These are phyloP conservation scores for Drosophila kepulauana DNA, from an alignment of 1,140 invertebrate genomes.

Conservation along the genomic window DNA sequence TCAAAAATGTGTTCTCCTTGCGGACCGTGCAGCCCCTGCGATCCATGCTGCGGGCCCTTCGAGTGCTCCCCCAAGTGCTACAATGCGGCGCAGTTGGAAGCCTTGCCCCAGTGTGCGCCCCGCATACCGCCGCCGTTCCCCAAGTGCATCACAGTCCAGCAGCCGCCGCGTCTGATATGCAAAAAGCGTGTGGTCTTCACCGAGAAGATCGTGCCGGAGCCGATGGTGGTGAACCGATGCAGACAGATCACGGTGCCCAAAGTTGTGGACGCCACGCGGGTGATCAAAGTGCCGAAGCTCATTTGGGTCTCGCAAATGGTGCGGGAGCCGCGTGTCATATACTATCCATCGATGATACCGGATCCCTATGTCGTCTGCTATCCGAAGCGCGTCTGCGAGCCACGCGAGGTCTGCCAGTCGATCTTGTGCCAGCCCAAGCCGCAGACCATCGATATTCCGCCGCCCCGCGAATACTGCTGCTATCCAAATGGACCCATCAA, in stretches of 20 bases:
- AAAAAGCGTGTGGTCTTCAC: slow-evolving; percentile 78
- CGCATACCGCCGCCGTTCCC: slow-evolving; percentile 75
- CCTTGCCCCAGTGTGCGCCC: slow-evolving; percentile 77
- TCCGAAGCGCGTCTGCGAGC: slow-evolving; percentile 76
- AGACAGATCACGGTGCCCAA: slow-evolving; percentile 78
- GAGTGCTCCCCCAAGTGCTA: slow-evolving; percentile 81
- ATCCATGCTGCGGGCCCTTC: slow-evolving; percentile 78
- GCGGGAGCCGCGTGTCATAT: slow-evolving; percentile 74
- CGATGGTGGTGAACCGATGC: slow-evolving; percentile 78
- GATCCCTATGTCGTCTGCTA: slow-evolving; percentile 83
- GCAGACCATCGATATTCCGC: slow-evolving; percentile 80
- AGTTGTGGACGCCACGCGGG: slow-evolving; percentile 73
- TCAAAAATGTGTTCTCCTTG: slow-evolving; percentile 69
- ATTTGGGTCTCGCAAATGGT: slow-evolving; percentile 82
- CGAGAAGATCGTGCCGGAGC: slow-evolving; percentile 75
- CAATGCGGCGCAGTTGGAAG: slow-evolving; percentile 70
- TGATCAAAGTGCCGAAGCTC: slow-evolving; percentile 77
- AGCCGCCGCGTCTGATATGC: slow-evolving; percentile 64
- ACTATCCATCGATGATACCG: slow-evolving; percentile 79
- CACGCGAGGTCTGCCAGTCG: slow-evolving; percentile 76
- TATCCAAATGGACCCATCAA: slow-evolving; percentile 80
- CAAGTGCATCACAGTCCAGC: slow-evolving; percentile 79
- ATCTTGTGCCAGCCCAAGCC: slow-evolving; percentile 81
- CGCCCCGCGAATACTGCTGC: slow-evolving; percentile 79
- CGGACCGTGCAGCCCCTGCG: slow-evolving; percentile 74